These are phyloP conservation scores for Tachina fera DNA, from an alignment of 2,888 invertebrate species.

Conservation along the genomic window DNA sequence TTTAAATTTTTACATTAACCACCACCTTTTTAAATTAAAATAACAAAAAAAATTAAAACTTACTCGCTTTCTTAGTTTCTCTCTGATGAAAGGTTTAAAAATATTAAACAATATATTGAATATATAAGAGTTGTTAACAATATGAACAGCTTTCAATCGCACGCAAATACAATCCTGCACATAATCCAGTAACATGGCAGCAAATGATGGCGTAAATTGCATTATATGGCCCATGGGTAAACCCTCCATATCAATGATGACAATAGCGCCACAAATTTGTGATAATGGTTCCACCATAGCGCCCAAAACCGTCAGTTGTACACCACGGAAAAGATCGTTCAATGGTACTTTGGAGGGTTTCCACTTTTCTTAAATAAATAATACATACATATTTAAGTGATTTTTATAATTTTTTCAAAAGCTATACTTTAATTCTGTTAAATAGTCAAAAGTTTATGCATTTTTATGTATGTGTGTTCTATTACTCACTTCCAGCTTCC, in stretches of 20 bases:
- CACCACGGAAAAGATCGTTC: constrained; percentile 87
- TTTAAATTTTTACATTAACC: background rate
- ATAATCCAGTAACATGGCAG: constrained; percentile 88
- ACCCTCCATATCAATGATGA: constrained; percentile 90
- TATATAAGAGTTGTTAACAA: constrained; percentile 93
- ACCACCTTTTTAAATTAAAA: no score
- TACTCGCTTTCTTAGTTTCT: constrained; percentile 91
- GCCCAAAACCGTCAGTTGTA: constrained; percentile 87
- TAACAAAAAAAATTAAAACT: constrained; percentile 75
- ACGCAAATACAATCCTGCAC: constrained; percentile 91
- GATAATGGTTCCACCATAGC: constrained; percentile 91
- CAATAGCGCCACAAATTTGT: constrained; percentile 89
- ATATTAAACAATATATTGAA: constrained; percentile 94
- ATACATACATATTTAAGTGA: background rate
- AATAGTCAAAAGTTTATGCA: background rate
- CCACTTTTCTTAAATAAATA: constrained; percentile 86
- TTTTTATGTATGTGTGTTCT: background rate
- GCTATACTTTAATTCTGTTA: no score
- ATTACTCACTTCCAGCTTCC: constrained; percentile 87
- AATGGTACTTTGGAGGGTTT: constrained; percentile 88
- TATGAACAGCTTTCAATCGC: constrained; percentile 92
- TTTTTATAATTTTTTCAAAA: no score
- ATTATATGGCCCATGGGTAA: constrained; percentile 88
- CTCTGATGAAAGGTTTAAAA: constrained; percentile 93
- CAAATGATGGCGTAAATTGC: constrained; percentile 91